These are phyloP conservation scores for Siniperca undulata DNA, from an alignment of 2,797 vertebrate species.

Conservation along the genomic window DNA sequence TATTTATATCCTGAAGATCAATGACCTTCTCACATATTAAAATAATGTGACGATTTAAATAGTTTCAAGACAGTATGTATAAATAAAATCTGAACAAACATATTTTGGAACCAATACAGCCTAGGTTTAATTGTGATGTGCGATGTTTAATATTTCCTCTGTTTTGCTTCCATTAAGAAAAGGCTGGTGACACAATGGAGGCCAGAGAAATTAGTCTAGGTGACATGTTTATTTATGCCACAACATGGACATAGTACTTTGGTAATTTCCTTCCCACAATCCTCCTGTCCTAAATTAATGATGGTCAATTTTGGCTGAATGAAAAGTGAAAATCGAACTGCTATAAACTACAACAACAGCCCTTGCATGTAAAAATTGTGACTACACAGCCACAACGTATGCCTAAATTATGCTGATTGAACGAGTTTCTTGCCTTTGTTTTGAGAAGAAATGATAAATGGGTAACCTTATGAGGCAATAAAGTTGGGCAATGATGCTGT, in stretches of 20 bases:
- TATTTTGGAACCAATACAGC: neutral
- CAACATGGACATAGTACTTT: neutral
- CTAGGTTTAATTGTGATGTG: neutral
- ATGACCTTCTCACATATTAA: neutral
- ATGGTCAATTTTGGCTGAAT: neutral
- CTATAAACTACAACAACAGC: neutral
- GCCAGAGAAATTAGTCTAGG: neutral
- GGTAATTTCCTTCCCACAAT: neutral
- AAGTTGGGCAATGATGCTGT: constrained; percentile 27
- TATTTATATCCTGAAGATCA: constrained; percentile 8
- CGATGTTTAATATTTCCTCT: neutral
- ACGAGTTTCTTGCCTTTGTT: constrained; percentile 29
- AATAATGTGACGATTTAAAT: neutral
- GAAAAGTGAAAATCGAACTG: neutral
- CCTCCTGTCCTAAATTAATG: neutral
- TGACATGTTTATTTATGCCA: neutral
- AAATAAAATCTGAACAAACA: neutral
- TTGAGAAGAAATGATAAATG: constrained; percentile 32
- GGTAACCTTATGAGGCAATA: constrained; percentile 30
- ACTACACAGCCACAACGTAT: neutral
- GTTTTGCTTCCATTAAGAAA: neutral
- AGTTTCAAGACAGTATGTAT: neutral
- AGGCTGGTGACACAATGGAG: neutral
- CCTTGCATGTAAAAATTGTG: neutral
- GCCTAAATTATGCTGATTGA: constrained; percentile 23